Conservation (phyloP, 2,113 vertebrate genomes). For the Ploceus nigricollis region DNA sequence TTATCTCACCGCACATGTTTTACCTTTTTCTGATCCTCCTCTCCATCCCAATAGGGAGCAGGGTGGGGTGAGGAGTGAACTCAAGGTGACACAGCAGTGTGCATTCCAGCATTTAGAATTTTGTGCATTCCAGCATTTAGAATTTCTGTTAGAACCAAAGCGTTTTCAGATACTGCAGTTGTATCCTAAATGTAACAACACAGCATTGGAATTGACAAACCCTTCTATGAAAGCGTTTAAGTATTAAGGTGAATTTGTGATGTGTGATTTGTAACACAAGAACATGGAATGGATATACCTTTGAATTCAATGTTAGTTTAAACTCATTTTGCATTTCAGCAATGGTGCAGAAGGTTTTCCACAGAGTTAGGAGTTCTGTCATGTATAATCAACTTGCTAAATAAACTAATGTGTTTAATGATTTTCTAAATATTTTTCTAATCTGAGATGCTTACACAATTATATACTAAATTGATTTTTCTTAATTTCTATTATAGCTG, state of each 20-base stretch:
- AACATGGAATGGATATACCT: background rate
- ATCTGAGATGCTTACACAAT: background rate
- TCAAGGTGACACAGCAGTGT: no score
- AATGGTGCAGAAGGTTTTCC: background rate
- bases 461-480: background rate
- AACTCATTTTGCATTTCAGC: background rate
- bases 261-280: background rate
- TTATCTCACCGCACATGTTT: background rate
- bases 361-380: background rate
- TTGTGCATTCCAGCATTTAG: background rate
- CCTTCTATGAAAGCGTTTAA: background rate
- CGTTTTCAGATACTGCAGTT: background rate
- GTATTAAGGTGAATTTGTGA: background rate
- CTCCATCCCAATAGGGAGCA: background rate
- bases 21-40: background rate
- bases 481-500: background rate
- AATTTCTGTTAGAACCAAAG: background rate
- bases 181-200: background rate
- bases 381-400: background rate
- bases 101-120: background rate
- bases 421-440: background rate
- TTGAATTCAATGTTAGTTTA: background rate
- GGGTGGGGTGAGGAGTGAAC: background rate
- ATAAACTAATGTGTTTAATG: background rate
- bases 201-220: background rate